Percentiles rank a stretch among this genome's conserved stretches.
Conservation (phyloP, 2,113 vertebrate genomes). For the Vulpes lagopus region DNA sequence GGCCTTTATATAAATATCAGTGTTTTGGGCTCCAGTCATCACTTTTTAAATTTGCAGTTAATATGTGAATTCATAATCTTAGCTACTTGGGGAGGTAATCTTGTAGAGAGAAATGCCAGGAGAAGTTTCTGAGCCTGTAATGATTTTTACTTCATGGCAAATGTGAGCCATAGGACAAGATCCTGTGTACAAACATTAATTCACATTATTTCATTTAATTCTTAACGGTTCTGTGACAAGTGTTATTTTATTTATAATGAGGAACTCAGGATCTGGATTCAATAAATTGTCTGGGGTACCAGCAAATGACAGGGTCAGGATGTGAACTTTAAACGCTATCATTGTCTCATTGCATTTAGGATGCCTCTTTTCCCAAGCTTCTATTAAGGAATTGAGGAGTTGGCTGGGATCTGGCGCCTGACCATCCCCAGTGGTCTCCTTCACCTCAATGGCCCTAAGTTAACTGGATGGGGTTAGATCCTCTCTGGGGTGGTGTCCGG, state of each 20-base stretch:
- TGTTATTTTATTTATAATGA: background rate
- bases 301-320: background rate
- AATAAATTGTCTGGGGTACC: background rate
- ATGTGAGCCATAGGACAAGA: background rate
- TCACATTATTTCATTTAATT: background rate
- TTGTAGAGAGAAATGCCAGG: background rate
- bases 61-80: background rate
- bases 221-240: background rate
- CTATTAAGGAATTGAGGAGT: background rate
- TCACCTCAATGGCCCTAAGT: background rate
- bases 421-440: rapidly evolving
- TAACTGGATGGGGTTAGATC: background rate
- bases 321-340: background rate
- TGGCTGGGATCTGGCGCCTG: background rate
- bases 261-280: background rate
- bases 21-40: background rate
- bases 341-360: background rate
- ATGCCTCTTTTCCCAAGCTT: background rate
- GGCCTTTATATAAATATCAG: background rate
- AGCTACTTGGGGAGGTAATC: background rate
- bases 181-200: background rate
- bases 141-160: background rate
- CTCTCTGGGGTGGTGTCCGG: background rate
- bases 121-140: background rate
- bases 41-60: background rate